Evolutionary conservation across 2,797 vertebrate genomes (phyloP), one percentile per base, ranked within the genome.

Genomic region (Taeniopygia guttata): DNA sequence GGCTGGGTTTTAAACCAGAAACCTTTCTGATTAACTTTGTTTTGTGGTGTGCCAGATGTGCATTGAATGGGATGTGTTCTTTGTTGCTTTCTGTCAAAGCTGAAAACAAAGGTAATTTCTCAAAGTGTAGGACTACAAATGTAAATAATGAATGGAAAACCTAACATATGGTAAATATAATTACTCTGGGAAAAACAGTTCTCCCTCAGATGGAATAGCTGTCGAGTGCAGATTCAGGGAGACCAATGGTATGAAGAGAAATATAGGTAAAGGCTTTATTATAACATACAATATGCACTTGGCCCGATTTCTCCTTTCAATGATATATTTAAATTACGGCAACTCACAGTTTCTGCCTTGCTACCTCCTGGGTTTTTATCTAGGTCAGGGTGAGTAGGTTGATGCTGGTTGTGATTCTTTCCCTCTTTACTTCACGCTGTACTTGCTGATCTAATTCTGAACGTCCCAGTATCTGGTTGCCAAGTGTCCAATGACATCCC

Each of bases 321-420:
- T 13, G 15, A 76, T 94, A 76, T 49, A 83, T 84, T 93, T 92
- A 91, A 94, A 48, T 84, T 77, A 68, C 0, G 2, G 51, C 59
- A 94, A n/a, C 77, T 95, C 43, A 19, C 54, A 45, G 62, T 86
- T 91, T 90, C 48, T 94, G 90, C 67, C 34, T 91, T 84, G 49
- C 23, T 94, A 15, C 52, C 91, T 93, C 88, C 43, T 91, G 91
- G 85, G 67, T 90, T 95, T 96, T 93, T 92, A 94, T 94, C 29
- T 95, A 80, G 94, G 95, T 93, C 94, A 89, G 88, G 81, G 86
- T 93, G 93, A 94, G 95, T 94, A 95, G 94, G 88, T 94, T 92
- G 88, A 78, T 76, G 77, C 51, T 79, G 60, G 92, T 82, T 89
- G 80, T 76, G 86, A 46, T 93, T 91, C 70, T 68, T 93, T 87